Evolutionary conservation across 2,797 vertebrate genomes (phyloP).

Genomic region (Melanotaenia nigrans): DNA sequence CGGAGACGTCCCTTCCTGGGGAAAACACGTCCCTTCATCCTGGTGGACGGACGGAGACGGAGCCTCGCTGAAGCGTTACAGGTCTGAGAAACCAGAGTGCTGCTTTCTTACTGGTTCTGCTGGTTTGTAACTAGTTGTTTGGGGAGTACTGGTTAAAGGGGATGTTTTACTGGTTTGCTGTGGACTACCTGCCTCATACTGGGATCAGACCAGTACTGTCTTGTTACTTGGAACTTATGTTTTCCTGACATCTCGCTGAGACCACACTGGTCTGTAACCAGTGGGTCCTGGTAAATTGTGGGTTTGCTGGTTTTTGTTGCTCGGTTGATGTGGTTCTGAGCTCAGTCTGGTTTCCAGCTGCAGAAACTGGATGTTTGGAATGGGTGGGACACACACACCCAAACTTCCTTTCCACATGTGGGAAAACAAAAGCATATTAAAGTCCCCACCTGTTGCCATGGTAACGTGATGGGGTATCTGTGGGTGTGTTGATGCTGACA

Average conservation of each 20-base stretch:
- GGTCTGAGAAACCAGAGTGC: slow-evolving; percentile 55
- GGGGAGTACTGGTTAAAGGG: too few relatives aligned
- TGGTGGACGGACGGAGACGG: slow-evolving; percentile 71
- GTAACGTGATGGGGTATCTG: slow-evolving; percentile 4
- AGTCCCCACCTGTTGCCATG: slow-evolving; percentile 13
- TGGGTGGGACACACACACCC: slow-evolving; percentile 14
- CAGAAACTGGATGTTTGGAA: neutral
- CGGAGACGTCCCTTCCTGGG: slow-evolving; percentile 49
- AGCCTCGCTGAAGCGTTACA: slow-evolving; percentile 74
- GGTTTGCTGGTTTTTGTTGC: neutral
- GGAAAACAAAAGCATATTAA: slow-evolving; percentile 12
- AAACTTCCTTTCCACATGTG: neutral
- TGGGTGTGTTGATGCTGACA: neutral
- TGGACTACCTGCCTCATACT: too few relatives aligned
- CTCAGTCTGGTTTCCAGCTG: slow-evolving; percentile 22
- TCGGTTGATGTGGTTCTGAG: neutral
- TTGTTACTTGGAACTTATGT: too few relatives aligned
- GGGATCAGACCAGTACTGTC: too few relatives aligned
- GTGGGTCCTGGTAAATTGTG: neutral
- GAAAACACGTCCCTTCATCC: slow-evolving; percentile 74
- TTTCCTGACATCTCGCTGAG: too few relatives aligned
- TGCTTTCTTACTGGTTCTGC: neutral
- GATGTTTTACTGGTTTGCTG: too few relatives aligned
- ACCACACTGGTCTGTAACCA: too few relatives aligned
- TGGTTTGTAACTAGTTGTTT: neutral